These are phyloP conservation scores for Argopecten irradians DNA, from an alignment of 1,140 invertebrate species.

Conservation along the genomic window DNA sequence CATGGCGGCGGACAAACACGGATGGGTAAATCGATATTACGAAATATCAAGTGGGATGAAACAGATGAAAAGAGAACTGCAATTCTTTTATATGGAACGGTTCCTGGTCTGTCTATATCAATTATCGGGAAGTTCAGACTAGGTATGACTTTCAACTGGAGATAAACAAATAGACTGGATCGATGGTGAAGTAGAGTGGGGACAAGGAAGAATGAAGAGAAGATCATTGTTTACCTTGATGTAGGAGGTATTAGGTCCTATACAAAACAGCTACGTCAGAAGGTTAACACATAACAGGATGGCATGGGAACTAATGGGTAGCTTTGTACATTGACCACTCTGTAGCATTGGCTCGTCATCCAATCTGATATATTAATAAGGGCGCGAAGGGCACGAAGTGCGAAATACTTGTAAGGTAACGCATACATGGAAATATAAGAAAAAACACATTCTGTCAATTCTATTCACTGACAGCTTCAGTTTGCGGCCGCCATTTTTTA, in stretches of 20 bases:
- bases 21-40: slow-evolving; percentile 17
- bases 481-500: too few relatives aligned
- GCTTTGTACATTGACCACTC: too few relatives aligned
- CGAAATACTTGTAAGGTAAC: too few relatives aligned
- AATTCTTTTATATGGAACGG: not conserved
- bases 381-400: too few relatives aligned
- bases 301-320: too few relatives aligned
- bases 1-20: slow-evolving; percentile 19
- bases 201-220: not conserved
- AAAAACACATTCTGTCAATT: too few relatives aligned
- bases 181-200: not conserved
- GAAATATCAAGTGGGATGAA: slow-evolving; percentile 17
- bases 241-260: not conserved
- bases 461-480: too few relatives aligned
- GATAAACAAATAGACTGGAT: not conserved
- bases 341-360: too few relatives aligned
- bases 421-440: too few relatives aligned
- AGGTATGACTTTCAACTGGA: not conserved
- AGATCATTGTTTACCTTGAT: not conserved
- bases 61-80: slow-evolving; percentile 6
- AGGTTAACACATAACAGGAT: too few relatives aligned
- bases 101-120: not conserved
- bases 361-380: too few relatives aligned
- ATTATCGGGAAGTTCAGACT: slow-evolving; percentile 1
- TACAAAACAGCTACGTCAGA: not conserved